A percentile compares a stretch with the other conserved stretches of the same genome.
Evolutionary conservation across 2,797 vertebrate genomes (phyloP).

Genomic region (Sarcoramphus papa): DNA sequence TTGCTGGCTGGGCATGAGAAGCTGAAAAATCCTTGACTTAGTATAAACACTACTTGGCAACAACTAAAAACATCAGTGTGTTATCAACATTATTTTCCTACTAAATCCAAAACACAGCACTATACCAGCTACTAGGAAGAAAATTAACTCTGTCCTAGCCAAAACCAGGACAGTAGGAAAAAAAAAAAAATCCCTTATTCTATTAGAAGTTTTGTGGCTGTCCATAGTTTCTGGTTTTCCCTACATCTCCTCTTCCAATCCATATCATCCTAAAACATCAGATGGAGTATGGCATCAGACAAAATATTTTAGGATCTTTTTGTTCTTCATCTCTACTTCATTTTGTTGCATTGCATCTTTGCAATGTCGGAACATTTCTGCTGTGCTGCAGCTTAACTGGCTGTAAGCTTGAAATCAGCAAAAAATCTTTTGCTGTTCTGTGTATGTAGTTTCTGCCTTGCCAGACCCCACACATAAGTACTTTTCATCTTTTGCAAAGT

Average conservation of each 20-base stretch:
- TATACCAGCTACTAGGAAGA: too few relatives aligned
- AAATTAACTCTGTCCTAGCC: too few relatives aligned
- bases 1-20: too few relatives aligned
- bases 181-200: neutral
- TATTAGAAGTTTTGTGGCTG: neutral
- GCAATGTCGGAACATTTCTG: neutral
- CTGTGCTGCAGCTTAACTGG: neutral
- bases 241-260: neutral
- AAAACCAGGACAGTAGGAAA: too few relatives aligned
- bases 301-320: neutral
- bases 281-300: neutral
- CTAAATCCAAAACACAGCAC: too few relatives aligned
- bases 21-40: too few relatives aligned
- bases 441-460: neutral
- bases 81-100: too few relatives aligned
- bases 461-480: neutral
- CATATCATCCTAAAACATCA: neutral
- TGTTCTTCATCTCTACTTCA: neutral
- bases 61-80: too few relatives aligned
- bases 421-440: neutral
- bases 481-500: neutral
- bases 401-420: neutral
- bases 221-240: neutral
- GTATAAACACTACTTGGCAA: too few relatives aligned
- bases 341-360: neutral